A percentile compares a stretch with the other conserved stretches of the same genome.
phyloP scores from a whole-genome alignment of 2,113 vertebrate genomes.

The Callocephalon fimbriatum region DNA sequence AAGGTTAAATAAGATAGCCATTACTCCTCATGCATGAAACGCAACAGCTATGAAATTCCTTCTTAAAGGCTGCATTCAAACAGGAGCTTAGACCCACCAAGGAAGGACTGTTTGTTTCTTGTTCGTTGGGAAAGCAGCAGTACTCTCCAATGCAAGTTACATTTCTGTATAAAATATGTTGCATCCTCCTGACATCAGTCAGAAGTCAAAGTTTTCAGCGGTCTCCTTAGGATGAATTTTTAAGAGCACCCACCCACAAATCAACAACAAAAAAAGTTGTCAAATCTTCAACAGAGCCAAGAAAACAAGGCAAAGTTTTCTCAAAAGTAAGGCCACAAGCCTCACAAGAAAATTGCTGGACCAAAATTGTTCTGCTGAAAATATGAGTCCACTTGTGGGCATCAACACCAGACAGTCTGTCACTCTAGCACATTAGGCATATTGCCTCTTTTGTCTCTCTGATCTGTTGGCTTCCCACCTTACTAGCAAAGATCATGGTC shows the following conservation, averaged over 20 bases:
- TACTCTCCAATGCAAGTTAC: neutral
- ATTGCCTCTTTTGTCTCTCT: neutral
- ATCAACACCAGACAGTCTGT: neutral
- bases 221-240: neutral
- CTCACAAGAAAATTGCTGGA: neutral
- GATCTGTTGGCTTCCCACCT: neutral
- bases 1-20: neutral
- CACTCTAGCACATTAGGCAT: neutral
- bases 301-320: neutral
- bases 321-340: neutral
- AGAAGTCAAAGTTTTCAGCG: neutral
- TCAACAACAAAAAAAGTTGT: neutral
- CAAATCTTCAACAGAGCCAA: neutral
- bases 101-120: neutral
- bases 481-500: neutral
- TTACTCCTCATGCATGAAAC: neutral
- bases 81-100: neutral
- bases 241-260: neutral
- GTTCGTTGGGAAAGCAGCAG: neutral
- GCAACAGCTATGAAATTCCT: neutral
- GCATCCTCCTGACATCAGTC: neutral
- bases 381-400: neutral
- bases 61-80: neutral
- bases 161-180: neutral
- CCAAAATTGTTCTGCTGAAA: neutral